Percentiles rank a stretch among this genome's conserved stretches.
phyloP scores from a whole-genome alignment of 2,113 vertebrate species.

The Equus przewalskii region DNA sequence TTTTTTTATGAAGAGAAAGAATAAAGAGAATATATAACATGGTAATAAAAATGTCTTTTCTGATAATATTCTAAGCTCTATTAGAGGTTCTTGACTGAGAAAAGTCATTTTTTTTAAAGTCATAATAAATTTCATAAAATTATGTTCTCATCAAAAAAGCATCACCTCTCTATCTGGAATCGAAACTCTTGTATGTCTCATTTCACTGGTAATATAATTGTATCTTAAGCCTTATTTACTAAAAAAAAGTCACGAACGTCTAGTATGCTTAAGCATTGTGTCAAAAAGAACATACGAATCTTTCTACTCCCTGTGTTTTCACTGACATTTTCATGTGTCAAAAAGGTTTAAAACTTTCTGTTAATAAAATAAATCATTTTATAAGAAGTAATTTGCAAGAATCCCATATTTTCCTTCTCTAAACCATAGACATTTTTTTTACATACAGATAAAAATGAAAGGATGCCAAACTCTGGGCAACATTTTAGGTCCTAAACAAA shows the following conservation, averaged over 20 bases:
- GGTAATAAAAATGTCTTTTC: not conserved
- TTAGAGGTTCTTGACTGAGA: not conserved
- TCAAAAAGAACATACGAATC: not conserved
- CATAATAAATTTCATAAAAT: slow-evolving; percentile 32
- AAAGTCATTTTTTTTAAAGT: slow-evolving; percentile 49
- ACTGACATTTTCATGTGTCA: not conserved
- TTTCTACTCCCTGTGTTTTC: not conserved
- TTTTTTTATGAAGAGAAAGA: slow-evolving; percentile 50
- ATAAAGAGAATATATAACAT: not conserved
- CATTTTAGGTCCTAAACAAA: slow-evolving; percentile 31
- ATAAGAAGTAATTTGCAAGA: slow-evolving; percentile 44
- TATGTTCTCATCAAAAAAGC: slow-evolving; percentile 28
- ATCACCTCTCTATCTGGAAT: not conserved
- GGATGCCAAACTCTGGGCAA: slow-evolving; percentile 5
- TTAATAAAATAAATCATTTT: slow-evolving; percentile 35
- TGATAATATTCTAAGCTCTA: slow-evolving; percentile 32
- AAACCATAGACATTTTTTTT: not conserved
- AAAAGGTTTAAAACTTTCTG: slow-evolving; percentile 20
- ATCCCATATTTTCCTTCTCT: slow-evolving; percentile 7
- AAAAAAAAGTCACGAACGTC: not conserved
- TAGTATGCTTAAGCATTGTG: not conserved
- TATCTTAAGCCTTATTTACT: not conserved
- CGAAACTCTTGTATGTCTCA: slow-evolving; percentile 13
- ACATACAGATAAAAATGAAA: slow-evolving; percentile 60
- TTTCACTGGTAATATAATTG: not conserved